A percentile compares a stretch with the other conserved stretches of the same genome.
These are phyloP conservation scores for Canis aureus DNA, from an alignment of 2,113 vertebrate genomes.

Conservation along the genomic window DNA sequence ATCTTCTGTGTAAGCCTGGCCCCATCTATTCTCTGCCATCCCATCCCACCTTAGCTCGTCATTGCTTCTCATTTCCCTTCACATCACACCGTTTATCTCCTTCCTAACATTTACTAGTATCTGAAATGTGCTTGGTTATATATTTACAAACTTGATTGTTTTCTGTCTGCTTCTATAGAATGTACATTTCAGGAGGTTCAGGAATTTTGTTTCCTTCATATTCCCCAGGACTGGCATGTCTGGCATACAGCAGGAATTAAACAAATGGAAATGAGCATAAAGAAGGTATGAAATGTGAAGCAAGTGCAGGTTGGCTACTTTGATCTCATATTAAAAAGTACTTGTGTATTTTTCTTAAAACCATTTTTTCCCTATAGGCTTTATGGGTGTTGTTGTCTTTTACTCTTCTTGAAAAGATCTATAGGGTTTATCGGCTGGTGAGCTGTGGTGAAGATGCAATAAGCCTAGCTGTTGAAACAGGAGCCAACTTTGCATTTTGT, in stretches of 20 bases:
- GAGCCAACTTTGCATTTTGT: background rate
- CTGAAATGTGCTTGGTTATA: background rate
- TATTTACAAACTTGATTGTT: background rate
- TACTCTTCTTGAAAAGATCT: background rate
- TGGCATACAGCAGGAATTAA: background rate
- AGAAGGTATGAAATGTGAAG: background rate
- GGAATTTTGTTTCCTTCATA: background rate
- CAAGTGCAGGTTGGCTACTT: background rate
- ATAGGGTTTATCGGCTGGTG: background rate
- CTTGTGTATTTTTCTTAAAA: background rate
- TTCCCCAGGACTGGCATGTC: background rate
- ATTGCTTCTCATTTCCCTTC: background rate
- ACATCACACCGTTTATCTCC: background rate
- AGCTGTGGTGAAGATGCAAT: background rate
- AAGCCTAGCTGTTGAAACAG: background rate
- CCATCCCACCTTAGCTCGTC: rapidly evolving
- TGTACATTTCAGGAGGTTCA: background rate
- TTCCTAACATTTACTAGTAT: background rate
- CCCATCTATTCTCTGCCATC: rapidly evolving
- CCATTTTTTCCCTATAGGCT: background rate
- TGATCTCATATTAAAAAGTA: background rate
- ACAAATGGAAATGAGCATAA: background rate
- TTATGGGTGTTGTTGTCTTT: background rate
- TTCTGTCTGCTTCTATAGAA: background rate
- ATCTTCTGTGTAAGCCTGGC: rapidly evolving